These are phyloP conservation scores for Jacana jacana DNA, from an alignment of 2,113 vertebrate genomes.

Conservation along the genomic window DNA sequence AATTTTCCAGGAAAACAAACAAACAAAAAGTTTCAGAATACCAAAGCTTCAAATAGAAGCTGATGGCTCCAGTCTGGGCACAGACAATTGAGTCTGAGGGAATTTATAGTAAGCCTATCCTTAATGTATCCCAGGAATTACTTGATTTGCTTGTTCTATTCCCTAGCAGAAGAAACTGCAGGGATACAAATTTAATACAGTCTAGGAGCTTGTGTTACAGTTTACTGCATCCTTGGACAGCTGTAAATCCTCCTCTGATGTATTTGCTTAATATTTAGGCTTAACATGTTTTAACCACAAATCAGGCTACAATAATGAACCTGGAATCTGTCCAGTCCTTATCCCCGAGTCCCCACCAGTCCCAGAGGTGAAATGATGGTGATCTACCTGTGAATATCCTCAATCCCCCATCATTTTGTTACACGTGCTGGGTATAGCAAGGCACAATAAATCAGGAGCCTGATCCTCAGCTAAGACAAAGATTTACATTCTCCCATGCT, in stretches of 20 bases:
- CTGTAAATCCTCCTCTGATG: slow-evolving; percentile 64
- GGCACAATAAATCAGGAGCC: slow-evolving; percentile 30
- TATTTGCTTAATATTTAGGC: slow-evolving; percentile 73
- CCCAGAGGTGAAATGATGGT: slow-evolving; percentile 25
- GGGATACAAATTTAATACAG: slow-evolving; percentile 66
- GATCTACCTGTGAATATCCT: slow-evolving; percentile 45
- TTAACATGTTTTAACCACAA: slow-evolving; percentile 72
- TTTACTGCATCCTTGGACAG: slow-evolving; percentile 72
- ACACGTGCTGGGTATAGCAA: slow-evolving; percentile 46
- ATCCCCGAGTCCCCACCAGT: slow-evolving; percentile 38
- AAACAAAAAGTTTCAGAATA: slow-evolving; percentile 22
- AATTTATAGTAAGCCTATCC: slow-evolving; percentile 70
- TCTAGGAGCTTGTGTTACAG: slow-evolving; percentile 64
- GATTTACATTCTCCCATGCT: slow-evolving; percentile 44
- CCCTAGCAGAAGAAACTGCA: slow-evolving; percentile 62
- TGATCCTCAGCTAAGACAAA: slow-evolving; percentile 13
- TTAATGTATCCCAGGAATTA: slow-evolving; percentile 71
- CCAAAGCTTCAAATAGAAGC: slow-evolving; percentile 64
- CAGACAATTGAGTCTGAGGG: slow-evolving; percentile 69
- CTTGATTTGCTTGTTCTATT: slow-evolving; percentile 75
- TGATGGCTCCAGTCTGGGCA: slow-evolving; percentile 69
- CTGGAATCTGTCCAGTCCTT: slow-evolving; percentile 58
- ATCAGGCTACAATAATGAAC: slow-evolving; percentile 58
- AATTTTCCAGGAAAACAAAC: slow-evolving; percentile 4
- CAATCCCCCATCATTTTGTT: background rate